A percentile compares a stretch with the other conserved stretches of the same genome.
Evolutionary conservation across 2,797 vertebrate genomes (phyloP).

Genomic region (Sebastes goodei): DNA sequence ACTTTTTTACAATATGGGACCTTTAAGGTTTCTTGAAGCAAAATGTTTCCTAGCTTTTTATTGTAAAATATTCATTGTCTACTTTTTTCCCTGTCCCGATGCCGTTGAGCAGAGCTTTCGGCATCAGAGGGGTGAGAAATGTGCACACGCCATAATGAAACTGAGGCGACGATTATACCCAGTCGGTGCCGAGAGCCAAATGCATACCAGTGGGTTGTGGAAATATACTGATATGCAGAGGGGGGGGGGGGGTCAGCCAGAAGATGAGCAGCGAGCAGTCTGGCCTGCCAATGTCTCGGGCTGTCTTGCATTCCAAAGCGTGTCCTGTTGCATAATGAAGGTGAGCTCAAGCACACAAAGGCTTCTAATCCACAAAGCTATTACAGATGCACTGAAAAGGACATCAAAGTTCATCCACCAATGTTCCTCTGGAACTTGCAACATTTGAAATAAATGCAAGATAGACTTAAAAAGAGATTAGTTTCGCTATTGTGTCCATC

Average conservation of each 20-base stretch:
- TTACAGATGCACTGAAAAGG: not conserved
- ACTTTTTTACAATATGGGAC: too few species aligned
- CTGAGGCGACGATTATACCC: conserved; percentile 34
- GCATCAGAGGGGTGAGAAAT: conserved; percentile 6
- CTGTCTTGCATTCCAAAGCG: conserved; percentile 13
- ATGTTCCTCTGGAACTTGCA: not conserved
- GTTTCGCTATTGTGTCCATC: not conserved
- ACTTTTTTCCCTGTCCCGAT: not conserved
- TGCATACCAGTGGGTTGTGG: conserved; percentile 39
- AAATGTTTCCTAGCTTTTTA: not conserved
- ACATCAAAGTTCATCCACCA: conserved; percentile 1
- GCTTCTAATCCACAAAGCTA: conserved; percentile 16
- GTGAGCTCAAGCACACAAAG: not conserved
- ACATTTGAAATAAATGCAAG: not conserved
- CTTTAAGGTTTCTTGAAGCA: not conserved
- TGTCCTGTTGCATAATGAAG: conserved; percentile 32
- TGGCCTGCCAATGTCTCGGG: conserved; percentile 8
- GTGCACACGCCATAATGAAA: conserved; percentile 33
- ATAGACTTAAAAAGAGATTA: not conserved
- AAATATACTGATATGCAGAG: conserved; percentile 36
- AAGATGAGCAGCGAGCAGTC: conserved; percentile 24
- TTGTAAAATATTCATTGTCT: conserved; percentile 4
- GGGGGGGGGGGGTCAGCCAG: conserved; percentile 36
- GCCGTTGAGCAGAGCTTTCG: conserved; percentile 10
- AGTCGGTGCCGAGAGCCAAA: conserved; percentile 24